Evolutionary conservation across 2,113 vertebrate genomes (phyloP).

Genomic region (Trichechus manatus): DNA sequence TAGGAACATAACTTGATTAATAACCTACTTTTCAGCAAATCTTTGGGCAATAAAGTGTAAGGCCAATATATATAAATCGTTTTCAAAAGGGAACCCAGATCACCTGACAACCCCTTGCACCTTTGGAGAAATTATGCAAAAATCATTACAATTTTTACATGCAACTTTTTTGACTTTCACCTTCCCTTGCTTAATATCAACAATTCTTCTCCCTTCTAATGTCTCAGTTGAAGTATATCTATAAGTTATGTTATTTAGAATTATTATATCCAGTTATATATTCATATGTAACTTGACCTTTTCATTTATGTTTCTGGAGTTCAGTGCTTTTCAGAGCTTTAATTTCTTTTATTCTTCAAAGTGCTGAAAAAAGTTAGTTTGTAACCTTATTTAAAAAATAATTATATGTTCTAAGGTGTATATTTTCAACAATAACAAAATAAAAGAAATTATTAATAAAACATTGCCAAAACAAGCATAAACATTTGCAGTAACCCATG

Average conservation of each 20-base stretch:
- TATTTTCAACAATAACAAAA: too few species aligned
- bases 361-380: neutral
- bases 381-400: neutral
- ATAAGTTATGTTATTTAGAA: slow-evolving; percentile 18
- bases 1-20: slow-evolving; percentile 32
- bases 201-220: neutral
- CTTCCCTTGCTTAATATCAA: neutral
- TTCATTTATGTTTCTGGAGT: neutral
- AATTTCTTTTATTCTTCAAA: slow-evolving; percentile 10
- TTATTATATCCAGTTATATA: neutral
- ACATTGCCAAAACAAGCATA: too few species aligned
- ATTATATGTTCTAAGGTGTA: neutral
- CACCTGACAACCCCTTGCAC: neutral
- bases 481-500: too few species aligned
- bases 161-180: neutral
- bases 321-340: slow-evolving; percentile 24
- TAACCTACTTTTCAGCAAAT: slow-evolving; percentile 5
- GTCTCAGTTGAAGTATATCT: neutral
- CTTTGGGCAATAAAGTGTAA: neutral
- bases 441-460: too few species aligned
- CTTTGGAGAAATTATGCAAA: neutral
- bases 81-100: neutral
- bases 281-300: neutral
- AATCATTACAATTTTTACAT: neutral
- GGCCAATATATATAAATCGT: neutral